A percentile compares a stretch with the other conserved stretches of the same genome.
phyloP scores from a whole-genome alignment of 2,888 invertebrate species.

The Agonum fuliginosum region DNA sequence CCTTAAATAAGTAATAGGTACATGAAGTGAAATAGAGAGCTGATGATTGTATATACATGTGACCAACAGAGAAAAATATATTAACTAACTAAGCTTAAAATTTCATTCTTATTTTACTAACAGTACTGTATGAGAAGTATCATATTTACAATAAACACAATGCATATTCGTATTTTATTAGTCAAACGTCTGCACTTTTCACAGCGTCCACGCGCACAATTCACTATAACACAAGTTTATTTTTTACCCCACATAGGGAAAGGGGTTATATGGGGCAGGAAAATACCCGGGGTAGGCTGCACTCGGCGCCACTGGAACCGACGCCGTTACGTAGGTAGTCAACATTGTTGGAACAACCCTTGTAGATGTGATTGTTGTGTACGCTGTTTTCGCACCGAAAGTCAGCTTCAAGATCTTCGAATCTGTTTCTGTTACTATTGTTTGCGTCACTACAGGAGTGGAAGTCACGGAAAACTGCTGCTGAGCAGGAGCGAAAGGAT shows the following conservation, averaged over 20 bases:
- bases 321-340: conserved; percentile 89
- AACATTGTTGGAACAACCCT: conserved; percentile 87
- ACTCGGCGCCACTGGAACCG: conserved; percentile 81
- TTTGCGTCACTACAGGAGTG: conserved; percentile 87
- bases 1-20: conserved; percentile 33
- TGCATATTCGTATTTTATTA: conserved; percentile 55
- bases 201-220: conserved; percentile 22
- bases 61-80: conserved; percentile 7
- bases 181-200: conserved; percentile 56
- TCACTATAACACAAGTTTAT: not conserved
- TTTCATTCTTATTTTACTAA: not conserved
- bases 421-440: conserved; percentile 85
- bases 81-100: not conserved
- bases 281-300: conserved; percentile 86
- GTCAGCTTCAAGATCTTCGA: conserved; percentile 90
- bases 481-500: conserved; percentile 74
- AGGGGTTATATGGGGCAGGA: conserved; percentile 85
- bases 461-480: conserved; percentile 86
- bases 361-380: conserved; percentile 90
- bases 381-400: conserved; percentile 93
- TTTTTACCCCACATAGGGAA: conserved; percentile 83
- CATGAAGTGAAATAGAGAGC: conserved; percentile 40
- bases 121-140: not conserved
- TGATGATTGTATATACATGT: conserved; percentile 35
- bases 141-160: conserved; percentile 44